Evolutionary conservation across 2,888 invertebrate species (phyloP).

Genomic region (Hirtodrosophila confusa): DNA sequence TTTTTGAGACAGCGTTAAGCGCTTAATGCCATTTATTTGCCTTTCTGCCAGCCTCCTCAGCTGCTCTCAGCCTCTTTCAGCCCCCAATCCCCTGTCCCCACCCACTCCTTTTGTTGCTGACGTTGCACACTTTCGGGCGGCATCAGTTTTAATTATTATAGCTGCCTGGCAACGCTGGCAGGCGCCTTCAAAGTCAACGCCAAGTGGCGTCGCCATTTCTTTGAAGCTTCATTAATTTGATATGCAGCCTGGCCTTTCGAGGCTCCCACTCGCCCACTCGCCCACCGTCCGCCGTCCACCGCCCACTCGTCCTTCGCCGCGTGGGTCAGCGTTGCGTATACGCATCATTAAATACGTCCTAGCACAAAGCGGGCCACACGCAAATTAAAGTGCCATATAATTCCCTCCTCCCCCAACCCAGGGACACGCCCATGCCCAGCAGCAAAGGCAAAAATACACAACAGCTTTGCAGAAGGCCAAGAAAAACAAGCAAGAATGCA

Average conservation of each 20-base stretch:
- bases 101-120: slow-evolving; percentile 33
- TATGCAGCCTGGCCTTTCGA: slow-evolving; percentile 22
- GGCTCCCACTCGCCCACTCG: too few relatives aligned
- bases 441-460: slow-evolving; percentile 4
- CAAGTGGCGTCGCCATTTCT: slow-evolving; percentile 22
- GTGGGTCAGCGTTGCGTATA: slow-evolving; percentile 60
- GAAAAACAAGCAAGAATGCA: neutral
- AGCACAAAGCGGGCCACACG: slow-evolving; percentile 45
- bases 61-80: neutral
- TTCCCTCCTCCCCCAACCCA: slow-evolving; percentile 25
- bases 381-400: slow-evolving; percentile 70
- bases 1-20: slow-evolving; percentile 57
- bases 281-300: neutral
- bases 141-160: slow-evolving; percentile 53
- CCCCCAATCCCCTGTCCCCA: neutral
- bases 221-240: slow-evolving; percentile 60
- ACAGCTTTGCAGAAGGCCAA: slow-evolving; percentile 3
- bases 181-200: slow-evolving; percentile 22
- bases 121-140: slow-evolving; percentile 42
- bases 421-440: slow-evolving; percentile 38
- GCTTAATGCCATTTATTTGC: slow-evolving; percentile 54
- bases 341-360: slow-evolving; percentile 67
- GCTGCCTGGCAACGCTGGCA: slow-evolving; percentile 5
- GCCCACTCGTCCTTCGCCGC: neutral
- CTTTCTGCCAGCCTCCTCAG: neutral